A percentile compares a stretch with the other conserved stretches of the same genome.
Evolutionary conservation across 2,888 invertebrate genomes (phyloP).

Genomic region (Caenorhabditis plicata): DNA sequence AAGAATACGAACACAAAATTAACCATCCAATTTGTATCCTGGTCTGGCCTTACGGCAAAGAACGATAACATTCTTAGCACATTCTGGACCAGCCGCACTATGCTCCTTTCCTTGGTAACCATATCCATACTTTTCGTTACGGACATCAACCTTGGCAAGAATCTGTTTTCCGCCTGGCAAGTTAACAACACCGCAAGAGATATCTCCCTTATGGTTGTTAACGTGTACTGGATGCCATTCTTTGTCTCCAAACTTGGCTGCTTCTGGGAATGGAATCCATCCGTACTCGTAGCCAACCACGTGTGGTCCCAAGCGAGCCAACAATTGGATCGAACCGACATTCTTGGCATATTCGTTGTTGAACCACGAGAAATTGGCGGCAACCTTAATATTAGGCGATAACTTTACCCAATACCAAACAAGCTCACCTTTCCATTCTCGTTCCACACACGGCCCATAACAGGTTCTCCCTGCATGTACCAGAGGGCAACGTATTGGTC

Average conservation of each 20-base stretch:
- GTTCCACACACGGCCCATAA: conserved; percentile 63
- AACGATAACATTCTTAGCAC: conserved; percentile 35
- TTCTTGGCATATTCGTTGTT: conserved; percentile 41
- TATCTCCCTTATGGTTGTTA: conserved; percentile 51
- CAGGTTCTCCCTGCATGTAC: conserved; percentile 59
- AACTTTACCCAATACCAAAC: too few relatives aligned
- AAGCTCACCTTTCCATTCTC: conserved; percentile 48
- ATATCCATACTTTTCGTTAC: conserved; percentile 46
- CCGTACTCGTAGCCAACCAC: conserved; percentile 49
- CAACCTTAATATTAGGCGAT: conserved; percentile 25
- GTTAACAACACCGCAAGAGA: conserved; percentile 49
- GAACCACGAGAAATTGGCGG: conserved; percentile 44
- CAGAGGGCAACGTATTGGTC: conserved; percentile 62
- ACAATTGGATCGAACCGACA: conserved; percentile 52
- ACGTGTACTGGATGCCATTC: conserved; percentile 51
- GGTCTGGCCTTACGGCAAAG: conserved; percentile 50
- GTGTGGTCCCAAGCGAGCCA: conserved; percentile 35
- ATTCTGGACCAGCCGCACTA: conserved; percentile 15
- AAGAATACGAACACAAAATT: background rate
- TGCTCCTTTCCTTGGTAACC: conserved; percentile 48
- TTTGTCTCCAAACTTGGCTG: conserved; percentile 46
- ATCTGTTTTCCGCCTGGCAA: conserved; percentile 49
- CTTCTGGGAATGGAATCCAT: conserved; percentile 49
- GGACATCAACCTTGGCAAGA: conserved; percentile 51
- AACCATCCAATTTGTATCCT: conserved; percentile 49